Conservation (phyloP, 2,113 vertebrate genomes). For the Atlantisia rogersi region DNA sequence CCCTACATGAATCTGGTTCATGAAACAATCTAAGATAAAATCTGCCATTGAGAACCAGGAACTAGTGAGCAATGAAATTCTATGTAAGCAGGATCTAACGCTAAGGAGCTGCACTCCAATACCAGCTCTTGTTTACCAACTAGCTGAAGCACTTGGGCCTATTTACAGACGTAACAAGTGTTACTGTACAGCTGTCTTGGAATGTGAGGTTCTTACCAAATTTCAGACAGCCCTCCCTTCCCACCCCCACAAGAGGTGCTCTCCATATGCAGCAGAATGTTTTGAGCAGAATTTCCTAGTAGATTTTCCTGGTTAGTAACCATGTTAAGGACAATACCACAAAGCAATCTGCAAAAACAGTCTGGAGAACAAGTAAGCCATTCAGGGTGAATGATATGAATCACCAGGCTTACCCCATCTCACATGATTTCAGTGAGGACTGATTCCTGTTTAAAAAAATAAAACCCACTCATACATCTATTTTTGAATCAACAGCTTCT, state of each 20-base stretch:
- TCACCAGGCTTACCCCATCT: conserved; percentile 22
- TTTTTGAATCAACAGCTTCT: conserved; percentile 26
- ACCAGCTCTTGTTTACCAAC: neutral
- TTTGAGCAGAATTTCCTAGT: conserved; percentile 32
- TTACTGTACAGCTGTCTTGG: neutral
- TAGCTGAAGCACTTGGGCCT: neutral
- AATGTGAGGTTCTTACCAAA: conserved; percentile 14
- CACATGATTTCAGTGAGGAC: conserved; percentile 31
- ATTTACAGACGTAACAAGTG: neutral
- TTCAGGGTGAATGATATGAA: conserved; percentile 45
- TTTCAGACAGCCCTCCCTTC: conserved; percentile 8
- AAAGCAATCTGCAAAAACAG: conserved; percentile 51
- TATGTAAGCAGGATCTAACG: neutral
- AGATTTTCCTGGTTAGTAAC: conserved; percentile 38
- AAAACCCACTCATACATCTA: neutral
- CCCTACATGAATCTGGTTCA: neutral
- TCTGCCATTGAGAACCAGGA: neutral
- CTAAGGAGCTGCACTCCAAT: neutral
- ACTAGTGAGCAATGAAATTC: neutral
- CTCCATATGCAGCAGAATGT: neutral
- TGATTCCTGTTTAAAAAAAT: neutral
- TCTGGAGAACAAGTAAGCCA: conserved; percentile 54
- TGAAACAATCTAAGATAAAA: conserved; percentile 22
- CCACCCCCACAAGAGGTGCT: neutral
- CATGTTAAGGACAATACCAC: conserved; percentile 30